Conservation (phyloP, 1,140 invertebrate species). For the Drosophila kohkoa region DNA sequence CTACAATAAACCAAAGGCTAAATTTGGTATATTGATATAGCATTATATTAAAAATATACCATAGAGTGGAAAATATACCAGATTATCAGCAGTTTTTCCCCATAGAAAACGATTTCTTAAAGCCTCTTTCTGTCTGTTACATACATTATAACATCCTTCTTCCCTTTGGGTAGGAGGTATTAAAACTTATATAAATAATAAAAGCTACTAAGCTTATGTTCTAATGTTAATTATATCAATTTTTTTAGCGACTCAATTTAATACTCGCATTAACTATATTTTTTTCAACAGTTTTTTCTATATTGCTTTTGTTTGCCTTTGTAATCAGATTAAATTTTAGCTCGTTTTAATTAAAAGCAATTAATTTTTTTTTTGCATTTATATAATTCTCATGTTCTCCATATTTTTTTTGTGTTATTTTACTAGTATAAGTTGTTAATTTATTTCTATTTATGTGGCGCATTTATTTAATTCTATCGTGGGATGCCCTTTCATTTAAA, state of each 20-base stretch:
- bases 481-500: slow-evolving; percentile 31
- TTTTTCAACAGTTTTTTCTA: background rate
- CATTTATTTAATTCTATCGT: background rate
- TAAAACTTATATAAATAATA: too few species aligned
- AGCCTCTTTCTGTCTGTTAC: too few species aligned
- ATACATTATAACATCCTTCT: too few species aligned
- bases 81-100: too few species aligned
- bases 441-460: slow-evolving; percentile 5
- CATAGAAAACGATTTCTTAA: too few species aligned
- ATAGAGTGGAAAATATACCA: too few species aligned
- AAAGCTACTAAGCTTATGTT: too few species aligned
- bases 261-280: background rate
- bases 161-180: too few species aligned
- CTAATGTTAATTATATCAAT: too few species aligned
- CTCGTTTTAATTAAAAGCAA: slow-evolving; percentile 25
- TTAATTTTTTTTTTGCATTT: slow-evolving; percentile 31
- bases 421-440: slow-evolving; percentile 8
- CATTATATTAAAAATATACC: too few species aligned
- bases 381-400: slow-evolving; percentile 1
- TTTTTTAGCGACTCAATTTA: background rate
- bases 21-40: too few species aligned
- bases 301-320: background rate
- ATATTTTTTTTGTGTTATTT: slow-evolving; percentile 22
- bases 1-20: too few species aligned
- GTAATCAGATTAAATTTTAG: slow-evolving; percentile 21